Base-by-base conservation (phyloP, 1,140 invertebrate species). In the Palaemon carinicauda region DNA sequence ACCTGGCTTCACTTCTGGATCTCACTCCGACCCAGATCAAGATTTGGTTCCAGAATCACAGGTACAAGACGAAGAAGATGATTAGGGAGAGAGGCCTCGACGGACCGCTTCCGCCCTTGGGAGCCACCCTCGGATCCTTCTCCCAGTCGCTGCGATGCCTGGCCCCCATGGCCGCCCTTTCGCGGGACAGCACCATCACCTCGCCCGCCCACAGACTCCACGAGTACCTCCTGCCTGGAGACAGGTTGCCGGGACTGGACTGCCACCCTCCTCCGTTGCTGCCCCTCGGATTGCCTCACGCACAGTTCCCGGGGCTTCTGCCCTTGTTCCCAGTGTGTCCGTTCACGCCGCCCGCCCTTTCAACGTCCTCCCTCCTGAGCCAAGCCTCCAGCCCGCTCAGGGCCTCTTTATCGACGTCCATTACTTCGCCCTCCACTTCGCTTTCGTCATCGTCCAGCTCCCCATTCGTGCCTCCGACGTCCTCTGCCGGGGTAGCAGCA, bases 1-100 rank as follows among this genome's bases (percentile, higher is more conserved):
- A 99, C 90, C 92, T 99, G 77, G 98, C 98, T 1, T 96, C 95
- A 65, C 94, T 98, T 65, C 98, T 99, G 33, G 93, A 96, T 24
- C 92, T 99, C 41, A 98, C 97, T 0, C 97, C 98, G 0, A 98
- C 97, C 0, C 98, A 99, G 92, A 97, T 94, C 54, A 95, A 95
- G 91, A 97, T 97, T 51, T 97, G 96, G 97, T 99, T 99, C 92
- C 98, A 99, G 92, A 99, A 99, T 92, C 94, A 98, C 52, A 94
- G 97, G 1, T 99, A 99, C 93, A 99, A 99, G 91, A 99, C 98
- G 77, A 99, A 99, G 90, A 89, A 90, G 83, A 85, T 89, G 74
- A 88, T 89, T 51, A 52, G 87, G 4, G 90, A 90, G 82, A 85
- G 90, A 33, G 90, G 89, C 19, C 82, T 89, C 15, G 88, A 89